Percentiles rank a stretch among this genome's conserved stretches.
Evolutionary conservation across 2,888 invertebrate species (phyloP).

Genomic region (Lymantria dispar): DNA sequence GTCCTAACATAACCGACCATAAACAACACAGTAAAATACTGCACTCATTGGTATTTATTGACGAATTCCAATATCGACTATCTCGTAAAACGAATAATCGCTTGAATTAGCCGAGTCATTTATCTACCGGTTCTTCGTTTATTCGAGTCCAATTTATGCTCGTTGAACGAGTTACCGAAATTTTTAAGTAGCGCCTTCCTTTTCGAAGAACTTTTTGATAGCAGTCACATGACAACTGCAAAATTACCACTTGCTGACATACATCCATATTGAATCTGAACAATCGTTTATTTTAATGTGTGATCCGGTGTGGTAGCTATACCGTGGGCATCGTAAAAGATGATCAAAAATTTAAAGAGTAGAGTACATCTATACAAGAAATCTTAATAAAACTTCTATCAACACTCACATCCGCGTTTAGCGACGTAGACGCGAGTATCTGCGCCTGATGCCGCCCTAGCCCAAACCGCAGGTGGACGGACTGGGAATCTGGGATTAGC

Average conservation of each 20-base stretch:
- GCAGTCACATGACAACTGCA: neutral
- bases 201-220: neutral
- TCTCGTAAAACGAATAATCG: conserved; percentile 37
- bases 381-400: no score
- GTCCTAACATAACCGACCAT: conserved; percentile 13
- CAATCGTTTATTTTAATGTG: no score
- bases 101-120: conserved; percentile 19
- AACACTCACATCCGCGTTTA: no score
- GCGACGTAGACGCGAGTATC: no score
- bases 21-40: neutral
- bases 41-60: conserved; percentile 16
- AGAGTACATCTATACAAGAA: no score
- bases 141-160: conserved; percentile 10
- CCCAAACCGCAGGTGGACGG: no score
- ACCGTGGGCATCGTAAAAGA: no score
- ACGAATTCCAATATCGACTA: conserved; percentile 28
- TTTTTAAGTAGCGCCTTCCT: conserved; percentile 4
- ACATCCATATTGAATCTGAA: neutral
- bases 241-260: neutral
- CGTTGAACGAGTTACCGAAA: conserved; percentile 6
- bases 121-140: conserved; percentile 10
- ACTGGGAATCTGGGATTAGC: no score
- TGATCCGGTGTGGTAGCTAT: no score
- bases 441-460: no score
- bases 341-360: no score